Conservation (phyloP, 2,888 invertebrate species). For the Eilema caniola region DNA sequence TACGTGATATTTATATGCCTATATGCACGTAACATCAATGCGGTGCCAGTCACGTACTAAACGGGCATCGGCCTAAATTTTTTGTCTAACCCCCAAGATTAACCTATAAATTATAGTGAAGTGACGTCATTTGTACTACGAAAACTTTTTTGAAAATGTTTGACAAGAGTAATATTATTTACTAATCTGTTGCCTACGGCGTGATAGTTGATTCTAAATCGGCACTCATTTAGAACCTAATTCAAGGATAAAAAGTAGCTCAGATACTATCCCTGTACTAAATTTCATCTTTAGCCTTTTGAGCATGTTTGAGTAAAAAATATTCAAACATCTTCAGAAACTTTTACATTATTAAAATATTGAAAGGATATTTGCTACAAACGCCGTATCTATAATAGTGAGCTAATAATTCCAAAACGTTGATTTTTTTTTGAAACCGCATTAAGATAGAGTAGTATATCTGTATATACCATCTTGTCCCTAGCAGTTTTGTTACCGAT, state of each 20-base stretch:
- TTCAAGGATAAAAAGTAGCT: too few species aligned
- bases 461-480: too few species aligned
- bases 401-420: neutral
- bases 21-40: conserved; percentile 23
- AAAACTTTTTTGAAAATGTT: neutral
- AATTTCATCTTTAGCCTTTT: too few species aligned
- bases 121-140: conserved; percentile 13
- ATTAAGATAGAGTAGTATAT: too few species aligned
- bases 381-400: too few species aligned
- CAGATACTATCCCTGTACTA: too few species aligned
- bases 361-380: neutral
- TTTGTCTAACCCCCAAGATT: conserved; percentile 20
- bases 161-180: neutral
- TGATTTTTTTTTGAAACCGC: neutral
- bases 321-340: too few species aligned
- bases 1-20: conserved; percentile 14
- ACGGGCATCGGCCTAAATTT: conserved; percentile 29
- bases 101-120: conserved; percentile 25
- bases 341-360: too few species aligned
- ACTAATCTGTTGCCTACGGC: neutral
- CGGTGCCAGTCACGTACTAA: conserved; percentile 34
- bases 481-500: too few species aligned
- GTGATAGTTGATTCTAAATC: too few species aligned
- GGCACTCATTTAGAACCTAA: too few species aligned
- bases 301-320: too few species aligned